These are phyloP conservation scores for Dione juno DNA, from an alignment of 2,888 invertebrate genomes.

Conservation along the genomic window DNA sequence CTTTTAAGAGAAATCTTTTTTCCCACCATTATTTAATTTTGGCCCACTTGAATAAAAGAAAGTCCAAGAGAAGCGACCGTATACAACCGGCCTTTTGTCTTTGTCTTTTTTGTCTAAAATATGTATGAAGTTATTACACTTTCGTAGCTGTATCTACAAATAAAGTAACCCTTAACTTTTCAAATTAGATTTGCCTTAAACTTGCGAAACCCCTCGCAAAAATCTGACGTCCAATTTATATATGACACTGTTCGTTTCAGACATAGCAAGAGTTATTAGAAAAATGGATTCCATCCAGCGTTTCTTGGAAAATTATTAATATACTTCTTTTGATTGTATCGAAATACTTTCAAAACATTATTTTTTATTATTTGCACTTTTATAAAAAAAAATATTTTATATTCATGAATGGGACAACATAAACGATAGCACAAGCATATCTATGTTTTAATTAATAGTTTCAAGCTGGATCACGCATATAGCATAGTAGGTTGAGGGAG, in stretches of 20 bases:
- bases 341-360: background rate
- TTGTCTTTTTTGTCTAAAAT: too few species aligned
- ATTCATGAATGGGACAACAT: too few species aligned
- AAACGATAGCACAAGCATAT: too few species aligned
- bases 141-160: slow-evolving; percentile 43
- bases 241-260: slow-evolving; percentile 41
- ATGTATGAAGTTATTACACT: slow-evolving; percentile 68
- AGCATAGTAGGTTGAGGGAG: too few species aligned
- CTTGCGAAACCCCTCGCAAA: slow-evolving; percentile 44
- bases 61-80: slow-evolving; percentile 69
- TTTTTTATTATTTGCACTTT: too few species aligned
- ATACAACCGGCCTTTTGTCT: slow-evolving; percentile 68
- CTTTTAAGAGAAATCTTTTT: slow-evolving; percentile 78
- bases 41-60: slow-evolving; percentile 81
- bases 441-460: too few species aligned
- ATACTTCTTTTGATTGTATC: background rate
- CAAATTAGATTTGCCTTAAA: slow-evolving; percentile 52
- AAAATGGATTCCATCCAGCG: slow-evolving; percentile 32
- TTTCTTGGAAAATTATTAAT: slow-evolving; percentile 29
- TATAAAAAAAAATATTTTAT: too few species aligned
- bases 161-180: slow-evolving; percentile 47
- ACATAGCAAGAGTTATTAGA: slow-evolving; percentile 38
- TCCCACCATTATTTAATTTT: slow-evolving; percentile 77
- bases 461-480: too few species aligned
- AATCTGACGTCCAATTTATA: slow-evolving; percentile 44